These are phyloP conservation scores for Ondatra zibethicus DNA, from an alignment of 2,113 vertebrate genomes.

Conservation along the genomic window DNA sequence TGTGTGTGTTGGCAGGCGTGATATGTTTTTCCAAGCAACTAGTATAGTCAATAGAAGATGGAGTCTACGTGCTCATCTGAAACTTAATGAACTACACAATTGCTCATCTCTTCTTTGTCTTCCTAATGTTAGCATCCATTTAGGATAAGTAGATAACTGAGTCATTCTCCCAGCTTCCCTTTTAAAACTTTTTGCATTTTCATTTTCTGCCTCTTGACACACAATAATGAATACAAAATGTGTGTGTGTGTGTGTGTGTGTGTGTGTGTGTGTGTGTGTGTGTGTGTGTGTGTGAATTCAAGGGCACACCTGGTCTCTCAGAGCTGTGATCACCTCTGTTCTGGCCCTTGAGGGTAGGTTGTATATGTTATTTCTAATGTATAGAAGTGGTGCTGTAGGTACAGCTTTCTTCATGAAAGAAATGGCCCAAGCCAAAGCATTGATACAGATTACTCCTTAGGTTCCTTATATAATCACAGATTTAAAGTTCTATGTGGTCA, in stretches of 20 bases:
- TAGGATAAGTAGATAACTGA: not conserved
- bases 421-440: not conserved
- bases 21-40: not conserved
- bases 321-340: not conserved
- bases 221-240: not conserved
- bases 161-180: not conserved
- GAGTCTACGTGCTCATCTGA: not conserved
- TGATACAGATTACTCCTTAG: not conserved
- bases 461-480: not conserved
- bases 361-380: slow-evolving; percentile 23
- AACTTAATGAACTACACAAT: not conserved
- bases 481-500: not conserved
- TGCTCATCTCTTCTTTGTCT: not conserved
- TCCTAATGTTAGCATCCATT: not conserved
- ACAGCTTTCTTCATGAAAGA: not conserved
- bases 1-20: not conserved
- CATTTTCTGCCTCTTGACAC: not conserved
- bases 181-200: slow-evolving; percentile 13
- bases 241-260: too few relatives aligned
- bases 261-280: too few relatives aligned
- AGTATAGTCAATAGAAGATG: not conserved
- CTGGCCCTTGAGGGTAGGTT: not conserved
- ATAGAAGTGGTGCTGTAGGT: not conserved
- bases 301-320: not conserved
- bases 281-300: not conserved